Percentiles rank a stretch among this genome's conserved stretches.
Conservation (phyloP, 2,888 invertebrate species). For the Cephus rjabovi region DNA sequence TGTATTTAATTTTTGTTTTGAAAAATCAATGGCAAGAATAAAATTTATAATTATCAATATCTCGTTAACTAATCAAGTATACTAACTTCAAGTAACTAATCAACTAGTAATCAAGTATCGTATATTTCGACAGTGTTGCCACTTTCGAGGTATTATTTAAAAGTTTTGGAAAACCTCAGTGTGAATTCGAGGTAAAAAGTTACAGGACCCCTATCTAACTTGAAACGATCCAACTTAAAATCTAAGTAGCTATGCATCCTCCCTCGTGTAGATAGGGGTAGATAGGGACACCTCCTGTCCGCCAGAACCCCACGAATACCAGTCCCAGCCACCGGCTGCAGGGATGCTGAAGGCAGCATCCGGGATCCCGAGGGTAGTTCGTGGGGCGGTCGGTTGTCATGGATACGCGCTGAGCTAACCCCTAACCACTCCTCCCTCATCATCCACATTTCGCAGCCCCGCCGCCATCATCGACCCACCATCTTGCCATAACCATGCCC, state of each 20-base stretch:
- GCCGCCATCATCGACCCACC: slow-evolving; percentile 67
- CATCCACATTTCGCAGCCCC: slow-evolving; percentile 47
- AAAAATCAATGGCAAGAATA: neutral
- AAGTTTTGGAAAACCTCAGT: neutral
- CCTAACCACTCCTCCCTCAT: slow-evolving; percentile 53
- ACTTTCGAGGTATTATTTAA: neutral
- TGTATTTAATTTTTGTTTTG: no score
- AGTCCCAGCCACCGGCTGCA: slow-evolving; percentile 8
- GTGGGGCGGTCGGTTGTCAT: slow-evolving; percentile 66
- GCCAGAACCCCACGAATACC: slow-evolving; percentile 2
- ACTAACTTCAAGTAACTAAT: no score
- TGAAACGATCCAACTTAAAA: slow-evolving; percentile 41
- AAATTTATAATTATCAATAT: neutral
- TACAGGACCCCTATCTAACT: slow-evolving; percentile 30
- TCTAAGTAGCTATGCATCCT: slow-evolving; percentile 46
- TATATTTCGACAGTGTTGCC: neutral
- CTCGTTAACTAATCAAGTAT: neutral
- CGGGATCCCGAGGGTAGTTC: slow-evolving; percentile 58
- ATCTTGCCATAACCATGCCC: slow-evolving; percentile 53
- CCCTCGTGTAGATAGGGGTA: slow-evolving; percentile 33
- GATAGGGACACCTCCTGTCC: slow-evolving; percentile 35
- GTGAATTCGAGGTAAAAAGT: slow-evolving; percentile 21
- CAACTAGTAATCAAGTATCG: neutral
- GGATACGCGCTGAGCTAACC: slow-evolving; percentile 63
- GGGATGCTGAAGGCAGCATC: slow-evolving; percentile 53